phyloP scores from a whole-genome alignment of 2,113 vertebrate genomes.

The Neodontobutis hainanensis region DNA sequence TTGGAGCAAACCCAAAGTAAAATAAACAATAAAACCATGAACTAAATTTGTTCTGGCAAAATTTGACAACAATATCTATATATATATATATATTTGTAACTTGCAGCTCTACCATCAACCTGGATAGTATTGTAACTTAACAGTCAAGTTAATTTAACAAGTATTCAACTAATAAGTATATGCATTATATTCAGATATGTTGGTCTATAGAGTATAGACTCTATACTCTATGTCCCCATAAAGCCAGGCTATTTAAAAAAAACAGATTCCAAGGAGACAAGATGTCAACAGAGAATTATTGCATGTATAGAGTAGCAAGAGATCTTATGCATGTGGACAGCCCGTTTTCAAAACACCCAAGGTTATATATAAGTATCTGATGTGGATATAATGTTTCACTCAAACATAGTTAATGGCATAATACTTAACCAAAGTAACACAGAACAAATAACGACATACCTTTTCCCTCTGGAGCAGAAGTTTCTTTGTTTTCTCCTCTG shows the following conservation, averaged over 20 bases:
- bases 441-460: constrained; percentile 66
- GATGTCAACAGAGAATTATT: constrained; percentile 7
- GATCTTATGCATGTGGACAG: not conserved
- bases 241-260: constrained; percentile 53
- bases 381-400: constrained; percentile 14
- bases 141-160: too few relatives aligned
- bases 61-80: too few relatives aligned
- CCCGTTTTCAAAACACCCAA: not conserved
- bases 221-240: constrained; percentile 9
- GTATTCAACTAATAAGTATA: not conserved
- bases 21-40: not conserved
- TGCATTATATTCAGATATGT: not conserved
- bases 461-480: constrained; percentile 91
- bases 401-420: constrained; percentile 2
- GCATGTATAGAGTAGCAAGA: constrained; percentile 26
- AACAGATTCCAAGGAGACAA: constrained; percentile 46
- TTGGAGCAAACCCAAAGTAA: not conserved
- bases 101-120: too few relatives aligned
- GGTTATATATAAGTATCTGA: not conserved
- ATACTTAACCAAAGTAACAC: not conserved
- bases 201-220: too few relatives aligned
- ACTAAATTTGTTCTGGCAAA: too few relatives aligned
- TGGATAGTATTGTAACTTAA: too few relatives aligned
- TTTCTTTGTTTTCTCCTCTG: constrained; percentile 86
- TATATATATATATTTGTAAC: too few relatives aligned